These are phyloP conservation scores for Philopedon plagiatum DNA, from an alignment of 2,888 invertebrate species.

Conservation along the genomic window DNA sequence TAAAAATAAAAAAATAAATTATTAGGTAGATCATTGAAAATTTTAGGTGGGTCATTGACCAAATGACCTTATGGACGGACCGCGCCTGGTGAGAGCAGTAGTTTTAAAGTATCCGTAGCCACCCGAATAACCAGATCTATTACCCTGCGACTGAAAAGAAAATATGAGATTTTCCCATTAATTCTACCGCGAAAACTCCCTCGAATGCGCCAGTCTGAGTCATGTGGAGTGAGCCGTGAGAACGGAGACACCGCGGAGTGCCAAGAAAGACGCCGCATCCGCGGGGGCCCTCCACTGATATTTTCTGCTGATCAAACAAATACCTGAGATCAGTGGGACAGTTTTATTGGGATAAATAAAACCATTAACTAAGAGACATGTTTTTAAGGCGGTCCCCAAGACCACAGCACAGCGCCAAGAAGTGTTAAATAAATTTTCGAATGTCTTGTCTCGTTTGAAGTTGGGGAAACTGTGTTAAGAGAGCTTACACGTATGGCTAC, in stretches of 20 bases:
- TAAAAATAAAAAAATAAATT: too few relatives aligned
- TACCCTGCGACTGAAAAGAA: background rate
- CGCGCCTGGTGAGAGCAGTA: too few relatives aligned
- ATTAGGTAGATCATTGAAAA: too few relatives aligned
- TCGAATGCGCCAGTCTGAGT: slow-evolving; percentile 44
- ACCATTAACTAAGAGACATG: slow-evolving; percentile 48
- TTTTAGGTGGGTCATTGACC: too few relatives aligned
- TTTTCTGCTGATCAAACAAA: slow-evolving; percentile 53
- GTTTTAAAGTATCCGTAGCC: too few relatives aligned
- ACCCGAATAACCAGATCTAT: too few relatives aligned
- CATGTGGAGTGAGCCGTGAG: slow-evolving; percentile 57
- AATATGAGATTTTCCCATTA: background rate
- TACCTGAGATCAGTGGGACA: slow-evolving; percentile 51
- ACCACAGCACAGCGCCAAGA: background rate
- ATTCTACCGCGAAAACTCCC: slow-evolving; percentile 36
- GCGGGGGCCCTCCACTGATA: slow-evolving; percentile 45
- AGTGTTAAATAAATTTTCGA: slow-evolving; percentile 16
- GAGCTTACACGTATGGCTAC: too few relatives aligned
- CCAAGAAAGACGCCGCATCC: slow-evolving; percentile 46
- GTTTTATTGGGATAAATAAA: slow-evolving; percentile 52
- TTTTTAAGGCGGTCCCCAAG: slow-evolving; percentile 38
- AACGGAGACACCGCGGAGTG: slow-evolving; percentile 55
- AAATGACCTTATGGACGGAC: too few relatives aligned
- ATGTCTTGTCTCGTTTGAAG: background rate
- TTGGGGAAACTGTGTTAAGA: background rate